phyloP scores from a whole-genome alignment of 2,113 vertebrate species.

The Eudorcas thomsonii region DNA sequence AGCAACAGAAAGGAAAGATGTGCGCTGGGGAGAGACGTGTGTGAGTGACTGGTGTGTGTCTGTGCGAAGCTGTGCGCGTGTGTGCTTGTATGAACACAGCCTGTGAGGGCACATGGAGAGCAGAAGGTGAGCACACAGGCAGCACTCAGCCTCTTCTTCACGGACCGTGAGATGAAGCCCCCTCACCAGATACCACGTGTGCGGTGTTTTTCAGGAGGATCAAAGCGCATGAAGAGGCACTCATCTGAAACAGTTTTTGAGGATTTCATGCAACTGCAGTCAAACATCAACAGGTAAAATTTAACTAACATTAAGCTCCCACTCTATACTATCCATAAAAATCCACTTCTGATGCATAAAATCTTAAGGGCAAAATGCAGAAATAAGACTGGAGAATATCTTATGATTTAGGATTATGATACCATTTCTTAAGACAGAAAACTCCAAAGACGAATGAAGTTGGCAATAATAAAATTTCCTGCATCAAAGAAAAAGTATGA shows the following conservation, averaged over 20 bases:
- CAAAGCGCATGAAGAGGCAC: fast-evolving
- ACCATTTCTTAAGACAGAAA: not conserved
- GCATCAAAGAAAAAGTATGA: not conserved
- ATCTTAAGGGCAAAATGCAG: not conserved
- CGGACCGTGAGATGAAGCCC: not conserved
- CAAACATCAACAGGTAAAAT: not conserved
- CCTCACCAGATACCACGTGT: not conserved
- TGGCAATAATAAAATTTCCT: not conserved
- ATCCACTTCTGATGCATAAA: not conserved
- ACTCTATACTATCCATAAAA: not conserved
- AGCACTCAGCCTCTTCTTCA: fast-evolving
- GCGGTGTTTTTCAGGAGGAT: fast-evolving
- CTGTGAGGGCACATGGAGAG: not conserved
- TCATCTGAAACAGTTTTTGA: not conserved
- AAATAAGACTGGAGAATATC: not conserved
- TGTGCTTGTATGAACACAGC: not conserved
- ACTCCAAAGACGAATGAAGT: not conserved
- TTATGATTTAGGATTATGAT: not conserved
- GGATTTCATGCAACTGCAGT: not conserved
- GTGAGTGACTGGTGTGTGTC: not conserved
- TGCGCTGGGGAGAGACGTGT: fast-evolving
- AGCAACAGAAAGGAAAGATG: not conserved
- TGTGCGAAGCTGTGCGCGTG: fast-evolving
- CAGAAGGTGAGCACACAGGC: not conserved
- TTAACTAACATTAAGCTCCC: not conserved